These are phyloP conservation scores for Onchidella celtica DNA, from an alignment of 2,888 invertebrate genomes.

Conservation along the genomic window DNA sequence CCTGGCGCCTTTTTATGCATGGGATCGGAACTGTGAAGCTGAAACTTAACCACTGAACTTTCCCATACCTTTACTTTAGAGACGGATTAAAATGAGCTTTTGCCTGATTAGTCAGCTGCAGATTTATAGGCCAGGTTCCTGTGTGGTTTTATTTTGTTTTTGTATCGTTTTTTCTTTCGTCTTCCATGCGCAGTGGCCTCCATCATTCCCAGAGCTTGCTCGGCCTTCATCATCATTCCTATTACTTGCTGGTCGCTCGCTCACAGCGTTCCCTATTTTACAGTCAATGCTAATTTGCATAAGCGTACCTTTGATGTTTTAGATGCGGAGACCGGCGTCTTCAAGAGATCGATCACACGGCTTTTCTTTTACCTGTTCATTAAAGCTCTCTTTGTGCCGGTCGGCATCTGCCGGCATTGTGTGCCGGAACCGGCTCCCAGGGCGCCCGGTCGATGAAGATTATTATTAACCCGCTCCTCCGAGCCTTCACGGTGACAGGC, in stretches of 20 bases:
- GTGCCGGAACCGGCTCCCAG: conserved; percentile 17
- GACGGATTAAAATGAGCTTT: too few species aligned
- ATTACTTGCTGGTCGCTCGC: not conserved
- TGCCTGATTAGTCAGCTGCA: too few species aligned
- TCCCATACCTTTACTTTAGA: too few species aligned
- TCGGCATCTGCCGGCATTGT: conserved; percentile 37
- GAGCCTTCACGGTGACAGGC: conserved; percentile 34
- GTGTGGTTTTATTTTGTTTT: too few species aligned
- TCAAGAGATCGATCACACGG: conserved; percentile 11
- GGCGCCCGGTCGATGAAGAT: conserved; percentile 32
- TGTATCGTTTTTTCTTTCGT: not conserved
- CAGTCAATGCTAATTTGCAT: conserved; percentile 34
- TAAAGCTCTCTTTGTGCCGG: conserved; percentile 39
- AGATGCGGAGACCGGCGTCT: not conserved
- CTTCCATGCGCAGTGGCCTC: too few species aligned
- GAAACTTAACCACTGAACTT: too few species aligned
- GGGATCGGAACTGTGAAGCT: too few species aligned
- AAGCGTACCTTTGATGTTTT: conserved; percentile 41
- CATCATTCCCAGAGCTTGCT: not conserved
- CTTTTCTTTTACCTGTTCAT: conserved; percentile 45
- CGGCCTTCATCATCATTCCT: not conserved
- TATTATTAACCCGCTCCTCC: conserved; percentile 39
- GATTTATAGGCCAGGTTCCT: too few species aligned
- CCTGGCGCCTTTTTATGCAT: too few species aligned
- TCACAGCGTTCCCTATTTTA: not conserved